Evolutionary conservation across 2,797 vertebrate genomes (phyloP), one percentile per base, ranked within the genome.

Genomic region (Cygnus olor): DNA sequence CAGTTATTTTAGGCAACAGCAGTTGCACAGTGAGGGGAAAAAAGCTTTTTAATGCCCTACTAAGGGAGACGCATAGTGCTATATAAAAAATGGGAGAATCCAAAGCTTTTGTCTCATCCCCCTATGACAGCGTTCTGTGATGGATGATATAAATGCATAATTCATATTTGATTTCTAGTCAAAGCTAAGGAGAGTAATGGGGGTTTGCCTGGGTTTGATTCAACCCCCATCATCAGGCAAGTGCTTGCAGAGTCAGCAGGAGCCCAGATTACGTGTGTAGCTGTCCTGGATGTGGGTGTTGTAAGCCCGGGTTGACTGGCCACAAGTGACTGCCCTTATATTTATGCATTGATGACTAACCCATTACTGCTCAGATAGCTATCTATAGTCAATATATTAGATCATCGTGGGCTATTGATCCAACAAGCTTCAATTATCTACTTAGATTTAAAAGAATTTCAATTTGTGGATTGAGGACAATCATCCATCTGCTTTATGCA

Each of bases 371-470:
- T 19, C 28, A 38, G 90, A 88, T 56, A 88, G 87, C 58, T 56
- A 94, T 95, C 81, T 86, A 53, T 12, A 61, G 49, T 85, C 96
- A 80, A 83, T 95, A 36, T 57, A 83, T 92, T 70, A 95, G 90
- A 93, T 95, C 95, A 95, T 87, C 13, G 7, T 74, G 71, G 64
- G 94, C 84, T 95, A 97, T 89, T 90, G 90, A 85, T 96, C 88
- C 93, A 91, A 68, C 51, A 64, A 76, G 64, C 51, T 61, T 90
- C 93, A 92, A 93, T 97, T 96, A 95, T 80, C 93, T 81, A 25
- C 94, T 91, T 89, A 53, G 47, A 82, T 91, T 94, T 78, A 88
- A 93, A 89, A 0, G 14, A 76, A 92, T 92, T 85, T 78, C 88
- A 87, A 36, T 77, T 79, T 81, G 90, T 32, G 68, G 90, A 94